Base-by-base conservation (phyloP, 2,797 vertebrate species). In the Etheostoma perlongum region DNA sequence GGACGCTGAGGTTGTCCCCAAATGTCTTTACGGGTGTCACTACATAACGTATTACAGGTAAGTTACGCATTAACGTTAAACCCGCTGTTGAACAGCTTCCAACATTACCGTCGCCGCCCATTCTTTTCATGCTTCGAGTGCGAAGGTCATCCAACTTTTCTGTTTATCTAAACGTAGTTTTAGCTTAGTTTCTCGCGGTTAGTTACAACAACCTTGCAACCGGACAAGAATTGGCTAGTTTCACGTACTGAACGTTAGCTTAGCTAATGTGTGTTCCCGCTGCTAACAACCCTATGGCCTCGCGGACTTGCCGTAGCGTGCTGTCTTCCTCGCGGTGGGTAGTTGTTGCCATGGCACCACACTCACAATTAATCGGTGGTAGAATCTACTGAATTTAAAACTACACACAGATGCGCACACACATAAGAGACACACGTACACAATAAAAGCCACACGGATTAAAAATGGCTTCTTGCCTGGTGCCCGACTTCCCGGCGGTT, bases 401-500 rank as follows among this genome's bases (percentile, higher is more conserved):
- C 51, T 1, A 19, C 25, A 48, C 6, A 4, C 21, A 13, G 2
- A 1, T 4, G 33, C 23, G 16, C 25, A 48, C 6, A 4, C 21
- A 14, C 2, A 33, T 25, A 16, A 3, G 0, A 7, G 4, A n/a
- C 18, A 27, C 13, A 4, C 23, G 10, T 2, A 62, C 0, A 30
- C 21, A 18, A 44, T n/a, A 15, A 21, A 4, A 66, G 6, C 13
- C 36, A 44, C 49, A 12, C 2, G 1, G 8, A 4, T 5, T 52
- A 14, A 16, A 23, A 7, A 95, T 95, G 94, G 90, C 92, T 15
- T 82, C 81, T 8, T 90, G 90, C 21, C 81, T 86, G 44, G 89
- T 92, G 1, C 92, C 94, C 1, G 93, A 94, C 63, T 89, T 88
- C 42, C 86, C 95, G 2, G 91, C 93, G 11, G 93, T 95, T 9